Evolutionary conservation across 2,797 vertebrate genomes (phyloP).

Genomic region (Limosa lapponica): DNA sequence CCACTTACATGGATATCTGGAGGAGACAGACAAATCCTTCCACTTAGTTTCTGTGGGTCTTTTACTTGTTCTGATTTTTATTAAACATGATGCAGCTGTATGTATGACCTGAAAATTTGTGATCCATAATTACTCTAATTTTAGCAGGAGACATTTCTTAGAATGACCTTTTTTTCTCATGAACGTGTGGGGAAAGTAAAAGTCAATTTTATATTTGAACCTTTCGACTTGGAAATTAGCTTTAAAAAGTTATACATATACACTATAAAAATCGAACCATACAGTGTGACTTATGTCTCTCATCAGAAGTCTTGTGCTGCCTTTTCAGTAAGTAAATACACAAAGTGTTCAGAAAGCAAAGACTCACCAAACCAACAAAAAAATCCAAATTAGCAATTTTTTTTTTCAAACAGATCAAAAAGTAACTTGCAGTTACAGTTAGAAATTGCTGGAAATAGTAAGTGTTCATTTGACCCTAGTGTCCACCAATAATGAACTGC

Average conservation of each 20-base stretch:
- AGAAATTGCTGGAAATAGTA: background rate
- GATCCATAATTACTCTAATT: background rate
- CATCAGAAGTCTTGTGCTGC: background rate
- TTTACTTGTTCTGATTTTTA: background rate
- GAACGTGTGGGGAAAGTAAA: background rate
- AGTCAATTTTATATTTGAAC: background rate
- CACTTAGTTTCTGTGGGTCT: background rate
- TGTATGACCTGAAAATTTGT: background rate
- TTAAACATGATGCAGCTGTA: background rate
- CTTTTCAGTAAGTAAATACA: background rate
- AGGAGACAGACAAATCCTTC: background rate
- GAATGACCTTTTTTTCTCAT: background rate
- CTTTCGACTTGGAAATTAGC: background rate
- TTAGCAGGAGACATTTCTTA: background rate
- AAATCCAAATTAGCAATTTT: background rate
- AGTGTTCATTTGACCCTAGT: background rate
- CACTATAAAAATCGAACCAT: background rate
- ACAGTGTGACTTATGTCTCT: background rate
- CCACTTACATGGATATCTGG: background rate
- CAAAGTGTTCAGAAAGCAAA: background rate
- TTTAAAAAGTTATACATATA: background rate
- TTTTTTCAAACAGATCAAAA: background rate
- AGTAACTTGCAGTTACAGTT: background rate
- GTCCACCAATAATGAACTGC: background rate
- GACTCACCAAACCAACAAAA: background rate